Base-by-base conservation (phyloP, 2,113 vertebrate genomes). In the Microtus montanus region DNA sequence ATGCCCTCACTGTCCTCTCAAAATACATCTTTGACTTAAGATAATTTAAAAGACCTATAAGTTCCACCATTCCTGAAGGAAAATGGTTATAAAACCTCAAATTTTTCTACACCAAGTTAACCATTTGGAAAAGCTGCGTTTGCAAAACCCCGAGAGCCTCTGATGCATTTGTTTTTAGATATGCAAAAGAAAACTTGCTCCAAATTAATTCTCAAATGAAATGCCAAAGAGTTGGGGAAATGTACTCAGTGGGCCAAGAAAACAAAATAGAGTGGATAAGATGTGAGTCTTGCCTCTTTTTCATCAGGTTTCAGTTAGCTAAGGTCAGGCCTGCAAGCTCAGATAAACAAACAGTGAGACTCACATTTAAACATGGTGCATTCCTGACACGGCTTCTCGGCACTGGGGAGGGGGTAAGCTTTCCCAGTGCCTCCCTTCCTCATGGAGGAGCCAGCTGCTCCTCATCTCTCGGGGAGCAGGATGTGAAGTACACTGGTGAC, bases 241-340 rank as follows among this genome's bases (percentile, higher is more conserved):
- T 87, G 66, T 71, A 84, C 58, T 93, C 74, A 87, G 63, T 95
- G 94, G 90, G 95, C 95, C 96, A 98, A 97, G 89, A 97, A 97
- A 96, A 97, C 70, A 96, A 44, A 93, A 92, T 8, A 66, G 58
- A 90, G 79, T 85, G 93, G 80, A 95, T 92, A 70, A 83, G 90
- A 95, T 94, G 92, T 95, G 96, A 94, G 54, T 92, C 63, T 87
- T 58, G 86, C 93, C 61, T 93, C 78, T 92, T 88, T 96, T 97
- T 96, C 96, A 97, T 97, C 95, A 10, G 95, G 95, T 98, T 97
- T 96, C 93, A 96, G 74, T 98, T 97, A 98, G 85, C 91, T 95
- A 96, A 97, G 96, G 91, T 94, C 93, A 96, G 70, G 92, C 97
- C 91, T 74, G 93, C 86, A 95, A 94, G 30, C 74, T 77, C 83